Evolutionary conservation across 2,888 invertebrate genomes (phyloP), one percentile per base, ranked within the genome.

Genomic region (Megaustenia siamemsis): DNA sequence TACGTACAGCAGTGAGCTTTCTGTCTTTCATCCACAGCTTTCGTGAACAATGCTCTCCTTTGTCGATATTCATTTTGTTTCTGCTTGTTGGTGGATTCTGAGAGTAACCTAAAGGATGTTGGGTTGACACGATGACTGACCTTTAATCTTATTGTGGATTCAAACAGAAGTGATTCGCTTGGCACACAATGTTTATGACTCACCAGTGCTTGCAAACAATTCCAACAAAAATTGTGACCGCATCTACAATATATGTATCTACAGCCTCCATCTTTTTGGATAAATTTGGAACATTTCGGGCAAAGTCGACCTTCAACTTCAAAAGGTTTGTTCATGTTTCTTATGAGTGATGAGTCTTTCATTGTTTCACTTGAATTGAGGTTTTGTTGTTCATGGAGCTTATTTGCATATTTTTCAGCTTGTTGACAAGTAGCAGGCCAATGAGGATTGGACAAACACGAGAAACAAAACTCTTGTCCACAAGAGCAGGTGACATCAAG

Each of bases 401-500:
- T 81, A 6, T 53, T 43, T 15, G 76, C 68, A 80, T 87, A 86
- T 1, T 38, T 38, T 56, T 77, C 79, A 21, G 86, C 86, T 60
- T 88, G 87, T 2, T 56, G 60, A 73, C 88, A 88, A 18, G 84
- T 75, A 5, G 88, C 87, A 4, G 88, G 88, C 87, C 87, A 88
- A 75, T 88, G 88, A 4, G 84, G 81, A 1, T 85, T 35, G n/a
- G 68, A 49, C 40, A 88, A 49, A 45, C 88, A 88, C 28, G 77
- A 24, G 82, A 88, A 88, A 43, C 88, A 88, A 35, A 86, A 75
- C 40, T 83, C 79, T 5, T 43, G 32, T 1, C 88, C 88, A 75
- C 88, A 88, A 8, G 56, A 78, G 63, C 88, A 88, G 0, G 71
- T 69, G 2, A 86, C 76, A 71, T 84, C 86, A 60, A 43, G 45